A percentile compares a stretch with the other conserved stretches of the same genome.
Evolutionary conservation across 2,797 vertebrate genomes (phyloP).

Genomic region (Alosa sapidissima): DNA sequence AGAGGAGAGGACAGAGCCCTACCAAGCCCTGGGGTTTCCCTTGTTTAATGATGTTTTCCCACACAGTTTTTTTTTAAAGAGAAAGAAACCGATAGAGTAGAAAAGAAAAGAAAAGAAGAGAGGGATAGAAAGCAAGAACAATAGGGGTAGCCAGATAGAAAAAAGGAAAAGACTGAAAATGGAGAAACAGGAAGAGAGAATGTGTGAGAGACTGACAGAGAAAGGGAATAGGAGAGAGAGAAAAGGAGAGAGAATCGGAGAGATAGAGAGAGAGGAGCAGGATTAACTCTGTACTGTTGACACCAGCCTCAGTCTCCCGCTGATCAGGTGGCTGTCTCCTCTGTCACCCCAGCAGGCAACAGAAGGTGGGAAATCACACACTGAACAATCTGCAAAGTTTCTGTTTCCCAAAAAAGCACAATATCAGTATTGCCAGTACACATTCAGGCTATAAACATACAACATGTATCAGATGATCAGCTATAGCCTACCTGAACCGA

Average conservation of each 20-base stretch:
- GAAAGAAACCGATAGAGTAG: neutral
- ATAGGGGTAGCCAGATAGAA: neutral
- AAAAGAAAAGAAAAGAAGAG: neutral
- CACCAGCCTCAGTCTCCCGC: neutral
- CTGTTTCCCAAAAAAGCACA: slow-evolving; percentile 10
- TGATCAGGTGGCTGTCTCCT: slow-evolving; percentile 21
- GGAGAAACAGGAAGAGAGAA: neutral
- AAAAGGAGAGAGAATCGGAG: neutral
- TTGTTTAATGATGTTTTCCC: neutral
- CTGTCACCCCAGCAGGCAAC: slow-evolving; percentile 11
- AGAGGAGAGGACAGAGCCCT: neutral
- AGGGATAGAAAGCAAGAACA: neutral
- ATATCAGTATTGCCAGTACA: neutral
- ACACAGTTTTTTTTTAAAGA: neutral
- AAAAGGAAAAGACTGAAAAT: neutral
- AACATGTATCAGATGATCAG: neutral
- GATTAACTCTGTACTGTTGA: slow-evolving; percentile 12
- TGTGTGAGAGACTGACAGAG: neutral
- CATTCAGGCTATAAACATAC: neutral
- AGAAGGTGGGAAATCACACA: slow-evolving; percentile 19
- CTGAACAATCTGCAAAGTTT: slow-evolving; percentile 7
- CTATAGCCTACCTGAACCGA: neutral
- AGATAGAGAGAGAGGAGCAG: neutral
- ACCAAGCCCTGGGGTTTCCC: neutral
- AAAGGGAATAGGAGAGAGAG: neutral